Evolutionary conservation across 30 jellyfish, hydroid and myxozoan genomes (phyloP), one percentile per base, ranked within the genome.

Genomic region (Hydractinia echinata): DNA sequence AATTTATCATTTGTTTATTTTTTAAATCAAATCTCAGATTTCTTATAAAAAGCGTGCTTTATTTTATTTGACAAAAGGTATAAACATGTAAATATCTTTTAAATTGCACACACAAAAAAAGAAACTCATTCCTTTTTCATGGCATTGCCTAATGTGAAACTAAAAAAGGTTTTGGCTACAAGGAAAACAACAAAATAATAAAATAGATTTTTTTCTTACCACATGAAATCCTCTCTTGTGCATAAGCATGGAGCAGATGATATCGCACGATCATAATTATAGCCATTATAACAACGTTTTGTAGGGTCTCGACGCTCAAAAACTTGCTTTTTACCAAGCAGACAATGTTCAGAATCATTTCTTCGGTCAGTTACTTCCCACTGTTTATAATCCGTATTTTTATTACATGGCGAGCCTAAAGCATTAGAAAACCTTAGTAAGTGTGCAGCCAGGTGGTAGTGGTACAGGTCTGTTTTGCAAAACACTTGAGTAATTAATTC

Each of bases 291-390:
- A 73, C 97, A 90, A 53, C 77, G 49, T n/a, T 78, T 81, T 14
- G 66, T 52, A 4, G 97, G 91, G 8, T 84, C 89, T 54, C 97
- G 83, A 51, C 94, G 79, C 58, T 85, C 95, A 61, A 66, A 90
- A 82, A 61, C 67, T 50, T 90, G 96, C 44, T 90, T 82, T 62
- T 39, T 66, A 6, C 97, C 97, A 50, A 90, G 95, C 55, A 86
- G 66, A 73, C 97, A 90, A 72, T 77, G 88, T 19, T 85, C 88
- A n/a, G 93, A 77, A 51, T 70, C 76, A 52, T 82, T 86, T 14
- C 84, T 79, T 8, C 64, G 81, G 81, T 86, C 95, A 11, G 76
- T 79, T 9, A 90, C 90, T 39, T 94, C 91, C 97, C 97, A 90
- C 66, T 68, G 76, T n/a, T 85, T 79, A 80, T 90, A 90, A 72